Conservation (phyloP, 2,113 vertebrate genomes). For the Morone saxatilis region DNA sequence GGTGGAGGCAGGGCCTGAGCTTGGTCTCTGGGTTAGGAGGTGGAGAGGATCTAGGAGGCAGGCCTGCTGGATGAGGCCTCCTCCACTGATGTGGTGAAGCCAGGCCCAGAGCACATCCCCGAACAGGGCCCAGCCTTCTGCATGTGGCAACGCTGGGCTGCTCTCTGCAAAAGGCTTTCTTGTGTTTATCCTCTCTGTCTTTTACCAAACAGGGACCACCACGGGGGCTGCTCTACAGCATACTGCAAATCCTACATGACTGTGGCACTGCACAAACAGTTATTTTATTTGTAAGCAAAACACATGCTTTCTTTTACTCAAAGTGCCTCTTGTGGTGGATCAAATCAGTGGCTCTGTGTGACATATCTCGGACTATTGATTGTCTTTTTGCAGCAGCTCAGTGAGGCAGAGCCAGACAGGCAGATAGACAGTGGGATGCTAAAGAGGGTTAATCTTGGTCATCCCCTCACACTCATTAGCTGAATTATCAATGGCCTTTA, state of each 20-base stretch:
- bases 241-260: conserved; percentile 12
- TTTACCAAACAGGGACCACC: conserved; percentile 48
- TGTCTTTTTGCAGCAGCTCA: conserved; percentile 42
- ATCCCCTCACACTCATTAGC: conserved; percentile 86
- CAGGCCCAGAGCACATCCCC: conserved; percentile 62
- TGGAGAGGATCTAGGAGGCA: conserved; percentile 66
- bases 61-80: conserved; percentile 67
- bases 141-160: conserved; percentile 57
- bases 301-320: conserved; percentile 4
- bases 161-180: conserved; percentile 48
- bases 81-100: conserved; percentile 82
- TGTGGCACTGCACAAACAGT: background rate
- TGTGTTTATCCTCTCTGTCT: conserved; percentile 29
- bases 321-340: conserved; percentile 13
- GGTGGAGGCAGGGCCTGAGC: conserved; percentile 67
- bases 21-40: conserved; percentile 67
- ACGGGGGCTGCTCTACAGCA: background rate
- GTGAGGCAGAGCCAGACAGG: conserved; percentile 58
- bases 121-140: conserved; percentile 65
- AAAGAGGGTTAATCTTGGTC: conserved; percentile 89
- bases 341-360: conserved; percentile 20
- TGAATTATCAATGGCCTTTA: conserved; percentile 85
- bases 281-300: conserved; percentile 26
- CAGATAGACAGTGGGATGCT: conserved; percentile 70
- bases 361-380: conserved; percentile 67